Percentiles rank a stretch among this genome's conserved stretches.
Conservation (phyloP, 2,113 vertebrate genomes). For the Ailurus styani region DNA sequence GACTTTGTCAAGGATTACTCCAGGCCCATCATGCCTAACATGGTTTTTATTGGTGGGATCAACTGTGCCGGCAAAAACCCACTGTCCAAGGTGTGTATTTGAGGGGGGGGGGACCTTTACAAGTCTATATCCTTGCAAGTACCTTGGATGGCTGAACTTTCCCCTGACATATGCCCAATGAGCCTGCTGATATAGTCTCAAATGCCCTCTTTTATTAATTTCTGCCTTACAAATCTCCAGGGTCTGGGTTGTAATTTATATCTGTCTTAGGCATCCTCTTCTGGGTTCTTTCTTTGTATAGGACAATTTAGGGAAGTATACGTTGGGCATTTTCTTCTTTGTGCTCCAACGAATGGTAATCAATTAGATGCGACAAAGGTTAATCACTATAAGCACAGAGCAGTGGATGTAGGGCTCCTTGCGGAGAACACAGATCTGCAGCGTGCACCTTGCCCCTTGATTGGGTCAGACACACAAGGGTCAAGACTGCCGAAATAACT, state of each 20-base stretch:
- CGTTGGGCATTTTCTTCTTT: not conserved
- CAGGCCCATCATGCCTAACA: slow-evolving; percentile 90
- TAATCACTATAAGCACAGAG: not conserved
- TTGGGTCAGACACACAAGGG: not conserved
- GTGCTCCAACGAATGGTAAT: not conserved
- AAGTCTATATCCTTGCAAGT: not conserved
- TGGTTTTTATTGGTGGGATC: slow-evolving; percentile 79
- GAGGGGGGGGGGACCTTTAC: not conserved
- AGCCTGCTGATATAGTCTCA: not conserved
- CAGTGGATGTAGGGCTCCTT: not conserved
- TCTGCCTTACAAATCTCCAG: not conserved
- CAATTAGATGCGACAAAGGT: not conserved
- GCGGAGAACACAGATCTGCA: not conserved
- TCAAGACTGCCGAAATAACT: not conserved
- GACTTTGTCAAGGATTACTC: slow-evolving; percentile 86
- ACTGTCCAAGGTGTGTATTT: slow-evolving; percentile 70
- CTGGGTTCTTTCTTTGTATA: not conserved
- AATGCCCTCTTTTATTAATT: not conserved
- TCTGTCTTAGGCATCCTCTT: not conserved
- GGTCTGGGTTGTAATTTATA: not conserved
- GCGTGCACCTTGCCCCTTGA: no score
- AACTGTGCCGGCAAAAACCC: slow-evolving; percentile 69
- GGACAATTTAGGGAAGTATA: not conserved
- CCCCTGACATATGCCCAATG: accelerated
- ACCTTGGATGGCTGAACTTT: not conserved